These are phyloP conservation scores for Oreochromis mossambicus DNA, from an alignment of 2,797 vertebrate genomes.

Conservation along the genomic window DNA sequence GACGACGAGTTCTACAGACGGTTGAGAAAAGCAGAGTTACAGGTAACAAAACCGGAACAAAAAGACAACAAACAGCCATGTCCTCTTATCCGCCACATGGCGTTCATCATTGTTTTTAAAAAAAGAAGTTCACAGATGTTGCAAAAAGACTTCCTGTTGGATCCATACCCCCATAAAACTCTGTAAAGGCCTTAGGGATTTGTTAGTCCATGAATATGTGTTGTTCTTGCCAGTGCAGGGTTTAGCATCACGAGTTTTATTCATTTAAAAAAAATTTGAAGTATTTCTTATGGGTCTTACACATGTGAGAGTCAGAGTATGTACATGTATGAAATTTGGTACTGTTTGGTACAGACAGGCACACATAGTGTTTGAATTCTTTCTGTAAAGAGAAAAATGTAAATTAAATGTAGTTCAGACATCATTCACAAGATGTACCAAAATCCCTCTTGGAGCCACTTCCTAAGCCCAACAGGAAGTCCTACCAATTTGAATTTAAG, in stretches of 20 bases:
- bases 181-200: not conserved
- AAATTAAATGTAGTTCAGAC: not conserved
- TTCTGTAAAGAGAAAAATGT: conserved; percentile 31
- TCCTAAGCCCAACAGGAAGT: not conserved
- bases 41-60: conserved; percentile 60
- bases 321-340: not conserved
- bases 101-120: not conserved
- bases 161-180: not conserved
- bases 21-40: conserved; percentile 86
- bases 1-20: conserved; percentile 96
- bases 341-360: not conserved
- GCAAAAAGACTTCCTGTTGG: not conserved
- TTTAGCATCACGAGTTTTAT: not conserved
- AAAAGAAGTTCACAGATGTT: not conserved
- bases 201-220: not conserved
- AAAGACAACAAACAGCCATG: not conserved
- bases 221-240: not conserved
- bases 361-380: not conserved
- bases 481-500: not conserved
- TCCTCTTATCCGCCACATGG: not conserved
- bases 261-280: not conserved
- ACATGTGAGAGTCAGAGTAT: not conserved
- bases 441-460: not conserved
- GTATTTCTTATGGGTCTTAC: not conserved
- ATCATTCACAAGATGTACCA: not conserved